Conservation (phyloP, 2,888 invertebrate species). For the Phragmatobia fuliginosa region DNA sequence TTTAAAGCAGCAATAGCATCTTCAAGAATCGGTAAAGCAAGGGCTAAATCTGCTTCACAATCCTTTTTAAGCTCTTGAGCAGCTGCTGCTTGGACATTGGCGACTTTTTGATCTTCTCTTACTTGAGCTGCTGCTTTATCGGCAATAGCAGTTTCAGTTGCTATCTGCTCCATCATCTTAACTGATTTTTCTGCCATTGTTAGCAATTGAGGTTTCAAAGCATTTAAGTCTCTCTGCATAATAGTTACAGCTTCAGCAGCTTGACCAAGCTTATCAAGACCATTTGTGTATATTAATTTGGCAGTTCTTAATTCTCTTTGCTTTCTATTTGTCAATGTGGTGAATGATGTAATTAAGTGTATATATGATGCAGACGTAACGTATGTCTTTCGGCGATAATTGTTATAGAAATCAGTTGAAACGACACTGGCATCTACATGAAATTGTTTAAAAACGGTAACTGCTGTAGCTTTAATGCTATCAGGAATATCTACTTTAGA, state of each 20-base stretch:
- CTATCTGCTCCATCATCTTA: constrained; percentile 92
- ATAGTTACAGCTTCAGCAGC: constrained; percentile 91
- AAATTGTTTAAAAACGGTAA: constrained; percentile 94
- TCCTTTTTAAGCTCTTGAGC: constrained; percentile 94
- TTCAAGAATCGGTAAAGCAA: constrained; percentile 94
- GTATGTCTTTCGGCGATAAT: constrained; percentile 91
- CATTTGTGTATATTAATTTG: constrained; percentile 91
- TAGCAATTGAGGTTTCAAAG: constrained; percentile 91
- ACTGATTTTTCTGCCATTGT: constrained; percentile 90
- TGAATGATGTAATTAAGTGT: constrained; percentile 92
- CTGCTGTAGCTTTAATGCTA: constrained; percentile 88
- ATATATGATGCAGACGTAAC: constrained; percentile 95
- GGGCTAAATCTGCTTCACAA: constrained; percentile 96
- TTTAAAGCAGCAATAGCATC: constrained; percentile 92
- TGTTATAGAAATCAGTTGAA: constrained; percentile 88
- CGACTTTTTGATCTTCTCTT: constrained; percentile 94
- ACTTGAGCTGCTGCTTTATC: constrained; percentile 93
- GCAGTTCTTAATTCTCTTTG: constrained; percentile 91
- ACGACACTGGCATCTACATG: constrained; percentile 91
- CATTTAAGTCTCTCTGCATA: constrained; percentile 92
- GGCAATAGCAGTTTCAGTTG: constrained; percentile 91
- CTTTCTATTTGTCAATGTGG: constrained; percentile 89
- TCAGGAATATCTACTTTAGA: constrained; percentile 90
- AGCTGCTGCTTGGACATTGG: constrained; percentile 94
- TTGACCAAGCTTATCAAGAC: constrained; percentile 92